Evolutionary conservation across 2,888 invertebrate species (phyloP).

Genomic region (Ametastegia equiseti): DNA sequence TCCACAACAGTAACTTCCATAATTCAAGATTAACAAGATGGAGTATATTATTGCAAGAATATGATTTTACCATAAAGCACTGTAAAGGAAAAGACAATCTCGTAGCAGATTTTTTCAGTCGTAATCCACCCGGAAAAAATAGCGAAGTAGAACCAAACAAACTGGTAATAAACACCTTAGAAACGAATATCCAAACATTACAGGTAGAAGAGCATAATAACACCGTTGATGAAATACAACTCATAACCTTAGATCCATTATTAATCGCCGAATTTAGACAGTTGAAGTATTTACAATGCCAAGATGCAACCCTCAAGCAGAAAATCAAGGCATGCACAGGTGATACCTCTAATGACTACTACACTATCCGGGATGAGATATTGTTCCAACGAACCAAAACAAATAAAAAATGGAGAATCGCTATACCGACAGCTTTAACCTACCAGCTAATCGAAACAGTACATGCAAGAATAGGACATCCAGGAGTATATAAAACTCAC

Average conservation of each 20-base stretch:
- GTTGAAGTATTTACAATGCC: too few relatives aligned
- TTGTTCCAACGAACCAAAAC: slow-evolving; percentile 21
- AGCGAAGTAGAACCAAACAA: slow-evolving; percentile 48
- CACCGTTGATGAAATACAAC: too few relatives aligned
- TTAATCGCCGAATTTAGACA: too few relatives aligned
- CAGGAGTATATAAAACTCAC: slow-evolving; percentile 50
- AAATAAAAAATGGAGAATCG: slow-evolving; percentile 22
- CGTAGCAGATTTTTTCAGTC: slow-evolving; percentile 52
- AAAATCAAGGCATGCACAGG: too few relatives aligned
- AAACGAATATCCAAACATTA: neutral
- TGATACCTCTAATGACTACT: too few relatives aligned
- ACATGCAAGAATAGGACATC: slow-evolving; percentile 50
- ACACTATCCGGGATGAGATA: too few relatives aligned
- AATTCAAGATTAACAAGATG: slow-evolving; percentile 51
- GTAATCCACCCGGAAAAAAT: slow-evolving; percentile 38
- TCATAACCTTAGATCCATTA: too few relatives aligned
- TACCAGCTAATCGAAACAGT: neutral
- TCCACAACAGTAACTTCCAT: slow-evolving; percentile 43
- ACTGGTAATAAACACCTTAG: neutral
- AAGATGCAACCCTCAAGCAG: too few relatives aligned
- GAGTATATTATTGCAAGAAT: slow-evolving; percentile 50
- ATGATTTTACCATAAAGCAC: slow-evolving; percentile 46
- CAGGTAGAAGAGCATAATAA: neutral
- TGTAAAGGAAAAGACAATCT: slow-evolving; percentile 53
- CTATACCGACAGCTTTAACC: slow-evolving; percentile 2